Evolutionary conservation across 2,797 vertebrate species (phyloP).

Genomic region (Danio tinwini): DNA sequence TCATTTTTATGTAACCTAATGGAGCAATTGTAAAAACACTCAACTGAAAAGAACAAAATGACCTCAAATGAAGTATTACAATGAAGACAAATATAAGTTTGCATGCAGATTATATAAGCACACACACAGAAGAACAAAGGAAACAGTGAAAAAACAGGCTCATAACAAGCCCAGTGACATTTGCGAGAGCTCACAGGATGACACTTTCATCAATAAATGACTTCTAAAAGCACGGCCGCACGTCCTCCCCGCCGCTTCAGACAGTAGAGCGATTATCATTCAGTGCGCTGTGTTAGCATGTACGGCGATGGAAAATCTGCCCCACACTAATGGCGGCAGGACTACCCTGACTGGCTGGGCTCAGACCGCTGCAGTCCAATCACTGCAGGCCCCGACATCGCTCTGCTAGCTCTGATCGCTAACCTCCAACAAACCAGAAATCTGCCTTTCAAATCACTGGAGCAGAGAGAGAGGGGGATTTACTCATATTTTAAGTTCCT

Average conservation of each 20-base stretch:
- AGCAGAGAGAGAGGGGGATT: slow-evolving; percentile 32
- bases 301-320: slow-evolving; percentile 71
- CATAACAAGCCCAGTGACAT: slow-evolving; percentile 32
- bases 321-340: slow-evolving; percentile 73
- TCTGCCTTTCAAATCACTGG: slow-evolving; percentile 71
- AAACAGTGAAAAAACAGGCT: slow-evolving; percentile 22
- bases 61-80: neutral
- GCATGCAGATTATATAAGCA: neutral
- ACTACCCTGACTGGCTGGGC: slow-evolving; percentile 74
- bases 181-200: neutral
- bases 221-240: slow-evolving; percentile 29
- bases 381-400: slow-evolving; percentile 57
- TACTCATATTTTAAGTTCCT: slow-evolving; percentile 2
- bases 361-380: slow-evolving; percentile 71
- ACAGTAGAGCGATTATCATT: slow-evolving; percentile 47
- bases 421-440: slow-evolving; percentile 58
- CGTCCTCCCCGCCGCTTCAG: slow-evolving; percentile 26
- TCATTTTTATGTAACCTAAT: neutral
- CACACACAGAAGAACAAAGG: slow-evolving; percentile 27
- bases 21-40: neutral
- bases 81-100: neutral
- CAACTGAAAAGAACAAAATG: neutral
- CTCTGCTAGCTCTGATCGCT: slow-evolving; percentile 53
- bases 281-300: slow-evolving; percentile 15
- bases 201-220: slow-evolving; percentile 35